Evolutionary conservation across 30 jellyfish, hydroid and myxozoan species (phyloP), one percentile per base, ranked within the genome.

Genomic region (Pelagia noctiluca): DNA sequence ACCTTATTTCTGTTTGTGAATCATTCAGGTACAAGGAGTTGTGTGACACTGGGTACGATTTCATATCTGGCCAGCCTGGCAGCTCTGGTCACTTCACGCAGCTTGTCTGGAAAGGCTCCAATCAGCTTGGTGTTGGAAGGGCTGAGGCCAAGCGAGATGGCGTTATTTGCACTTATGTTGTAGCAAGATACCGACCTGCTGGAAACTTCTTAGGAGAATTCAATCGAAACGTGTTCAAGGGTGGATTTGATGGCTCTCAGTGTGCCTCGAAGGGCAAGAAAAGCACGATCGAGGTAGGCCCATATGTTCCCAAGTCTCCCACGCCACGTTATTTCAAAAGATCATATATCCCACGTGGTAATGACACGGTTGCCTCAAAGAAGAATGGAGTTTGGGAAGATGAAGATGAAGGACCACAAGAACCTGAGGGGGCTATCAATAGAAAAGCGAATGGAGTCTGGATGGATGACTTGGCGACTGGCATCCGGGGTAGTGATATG

Each of bases 121-220:
- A 74, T 24, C 87, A 70, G 50, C 74, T 94, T 33, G 99, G 99
- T 10, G 82, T 94, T 30, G 99, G 99, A 1, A 86, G 97, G 52
- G 99, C 99, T 16, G 95, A 94, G 23, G 89, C 83, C 28, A 67
- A 67, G 89, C 85, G 71, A 23, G 89, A 88, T 65, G 97, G 95
- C 23, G 73, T 88, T 8, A 69, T 88, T 30, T 94, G 99, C 49
- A 94, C 97, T 18, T 94, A 82, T 54, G 91, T 94, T 26, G 99
- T 94, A 0, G 99, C 99, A 7, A 72, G 97, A 66, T 94, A 94
- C 75, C 68, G 97, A 62, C 99, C 99, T 4, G 97, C 97, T 8
- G 99, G 99, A 0, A 94, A 94, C 70, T 94, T 82, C 68, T 42
- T 94, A 1, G 97, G 97, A 0, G 97, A 94, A 69, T 94, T 88